Percentiles rank a stretch among this genome's conserved stretches.
Evolutionary conservation across 2,113 vertebrate species (phyloP).

Genomic region (Willisornis vidua): DNA sequence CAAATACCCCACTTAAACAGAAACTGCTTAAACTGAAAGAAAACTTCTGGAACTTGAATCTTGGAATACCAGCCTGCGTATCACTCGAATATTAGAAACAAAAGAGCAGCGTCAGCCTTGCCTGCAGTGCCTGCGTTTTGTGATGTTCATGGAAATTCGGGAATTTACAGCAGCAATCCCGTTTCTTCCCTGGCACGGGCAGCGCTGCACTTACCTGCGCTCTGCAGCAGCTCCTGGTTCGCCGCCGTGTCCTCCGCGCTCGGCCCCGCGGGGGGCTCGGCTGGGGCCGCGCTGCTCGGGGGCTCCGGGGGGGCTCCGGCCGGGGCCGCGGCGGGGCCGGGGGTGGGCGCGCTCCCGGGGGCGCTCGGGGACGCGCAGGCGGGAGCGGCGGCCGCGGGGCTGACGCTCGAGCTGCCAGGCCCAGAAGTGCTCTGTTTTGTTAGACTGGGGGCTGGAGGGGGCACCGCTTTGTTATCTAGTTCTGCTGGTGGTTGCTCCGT

Average conservation of each 20-base stretch:
- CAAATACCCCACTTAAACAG: neutral
- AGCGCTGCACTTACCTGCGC: conserved; percentile 70
- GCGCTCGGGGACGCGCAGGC: conserved; percentile 46
- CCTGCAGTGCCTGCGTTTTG: accelerated
- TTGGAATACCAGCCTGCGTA: neutral
- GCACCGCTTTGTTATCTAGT: conserved; percentile 66
- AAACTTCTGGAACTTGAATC: neutral
- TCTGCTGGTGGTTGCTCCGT: conserved; percentile 72
- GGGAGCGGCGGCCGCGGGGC: conserved; percentile 17
- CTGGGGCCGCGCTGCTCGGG: conserved; percentile 8
- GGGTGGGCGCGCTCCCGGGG: conserved; percentile 51
- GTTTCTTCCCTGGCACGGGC: accelerated
- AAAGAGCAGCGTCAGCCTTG: accelerated
- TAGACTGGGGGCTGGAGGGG: conserved; percentile 45
- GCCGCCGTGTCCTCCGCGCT: conserved; percentile 66
- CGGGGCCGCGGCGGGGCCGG: neutral
- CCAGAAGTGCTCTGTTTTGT: conserved; percentile 73
- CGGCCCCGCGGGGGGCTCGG: neutral
- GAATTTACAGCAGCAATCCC: neutral
- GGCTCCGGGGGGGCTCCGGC: conserved; percentile 54
- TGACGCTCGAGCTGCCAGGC: neutral
- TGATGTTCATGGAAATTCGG: accelerated
- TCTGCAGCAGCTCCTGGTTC: conserved; percentile 66
- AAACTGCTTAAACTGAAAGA: neutral
- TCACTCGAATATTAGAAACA: neutral